A percentile compares a stretch with the other conserved stretches of the same genome.
These are phyloP conservation scores for Hydrotaea diabolus DNA, from an alignment of 2,888 invertebrate species.

Conservation along the genomic window DNA sequence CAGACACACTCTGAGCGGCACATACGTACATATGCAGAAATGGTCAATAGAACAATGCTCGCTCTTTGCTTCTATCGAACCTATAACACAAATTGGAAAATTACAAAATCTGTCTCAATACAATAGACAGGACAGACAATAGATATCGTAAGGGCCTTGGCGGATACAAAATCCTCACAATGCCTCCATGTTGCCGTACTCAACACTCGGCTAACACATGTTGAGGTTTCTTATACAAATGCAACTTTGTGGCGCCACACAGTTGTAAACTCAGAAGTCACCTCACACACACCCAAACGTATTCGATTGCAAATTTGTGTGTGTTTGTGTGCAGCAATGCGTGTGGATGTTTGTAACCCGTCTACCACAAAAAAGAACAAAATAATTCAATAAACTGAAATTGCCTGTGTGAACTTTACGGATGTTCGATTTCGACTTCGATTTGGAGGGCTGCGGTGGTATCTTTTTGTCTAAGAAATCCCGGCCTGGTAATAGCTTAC, in stretches of 20 bases:
- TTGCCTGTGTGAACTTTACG: slow-evolving; percentile 29
- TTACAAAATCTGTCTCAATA: slow-evolving; percentile 27
- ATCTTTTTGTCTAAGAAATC: slow-evolving; percentile 11
- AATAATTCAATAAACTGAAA: slow-evolving; percentile 38
- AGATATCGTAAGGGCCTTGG: neutral
- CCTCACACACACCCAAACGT: neutral
- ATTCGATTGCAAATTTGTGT: neutral
- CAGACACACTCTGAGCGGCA: neutral
- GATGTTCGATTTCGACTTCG: slow-evolving; percentile 12
- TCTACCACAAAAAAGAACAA: neutral
- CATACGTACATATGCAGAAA: neutral
- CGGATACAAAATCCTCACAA: neutral
- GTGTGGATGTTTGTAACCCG: neutral
- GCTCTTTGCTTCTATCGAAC: neutral
- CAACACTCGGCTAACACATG: slow-evolving; percentile 24
- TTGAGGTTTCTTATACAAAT: slow-evolving; percentile 35
- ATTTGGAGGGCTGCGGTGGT: neutral
- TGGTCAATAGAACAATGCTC: neutral
- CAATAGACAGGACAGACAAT: slow-evolving; percentile 23
- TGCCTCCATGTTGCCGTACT: neutral
- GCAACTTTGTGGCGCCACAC: slow-evolving; percentile 34
- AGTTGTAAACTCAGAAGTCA: slow-evolving; percentile 33
- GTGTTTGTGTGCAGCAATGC: neutral
- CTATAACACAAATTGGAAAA: slow-evolving; percentile 35
- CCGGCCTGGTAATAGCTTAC: neutral